Evolutionary conservation across 1,140 invertebrate species (phyloP).

Genomic region (Heliothis virescens): DNA sequence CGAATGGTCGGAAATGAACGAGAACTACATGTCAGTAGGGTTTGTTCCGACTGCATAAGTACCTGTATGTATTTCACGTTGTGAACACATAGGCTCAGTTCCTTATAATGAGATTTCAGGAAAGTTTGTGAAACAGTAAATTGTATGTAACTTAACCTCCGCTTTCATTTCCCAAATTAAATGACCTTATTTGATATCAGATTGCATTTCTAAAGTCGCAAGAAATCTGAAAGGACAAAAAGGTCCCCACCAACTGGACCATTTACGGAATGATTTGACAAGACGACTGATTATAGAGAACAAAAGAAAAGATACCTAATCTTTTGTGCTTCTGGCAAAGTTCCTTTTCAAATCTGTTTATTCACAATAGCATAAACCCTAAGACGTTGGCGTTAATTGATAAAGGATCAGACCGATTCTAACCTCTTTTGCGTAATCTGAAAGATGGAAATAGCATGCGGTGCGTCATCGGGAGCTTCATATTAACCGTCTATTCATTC

Average conservation of each 20-base stretch:
- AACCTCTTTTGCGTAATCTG: slow-evolving; percentile 31
- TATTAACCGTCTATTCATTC: slow-evolving; percentile 22
- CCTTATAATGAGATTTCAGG: no score
- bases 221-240: not conserved
- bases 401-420: slow-evolving; percentile 22
- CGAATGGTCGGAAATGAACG: slow-evolving; percentile 38
- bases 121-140: no score
- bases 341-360: slow-evolving; percentile 31
- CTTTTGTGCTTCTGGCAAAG: slow-evolving; percentile 17
- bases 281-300: slow-evolving; percentile 2
- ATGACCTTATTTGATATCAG: not conserved
- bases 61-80: not conserved
- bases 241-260: not conserved
- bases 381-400: slow-evolving; percentile 31
- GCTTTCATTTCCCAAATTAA: not conserved
- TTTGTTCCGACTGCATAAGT: slow-evolving; percentile 17
- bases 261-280: slow-evolving; percentile 1
- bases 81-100: slow-evolving; percentile 11
- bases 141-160: no score
- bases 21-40: slow-evolving; percentile 36
- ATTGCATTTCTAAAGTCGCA: not conserved
- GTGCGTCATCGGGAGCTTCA: slow-evolving; percentile 16
- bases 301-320: slow-evolving; percentile 19
- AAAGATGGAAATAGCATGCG: slow-evolving; percentile 13
- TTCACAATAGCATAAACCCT: slow-evolving; percentile 17